Evolutionary conservation across 2,888 invertebrate species (phyloP).

Genomic region (Lasioglossum figueresi): DNA sequence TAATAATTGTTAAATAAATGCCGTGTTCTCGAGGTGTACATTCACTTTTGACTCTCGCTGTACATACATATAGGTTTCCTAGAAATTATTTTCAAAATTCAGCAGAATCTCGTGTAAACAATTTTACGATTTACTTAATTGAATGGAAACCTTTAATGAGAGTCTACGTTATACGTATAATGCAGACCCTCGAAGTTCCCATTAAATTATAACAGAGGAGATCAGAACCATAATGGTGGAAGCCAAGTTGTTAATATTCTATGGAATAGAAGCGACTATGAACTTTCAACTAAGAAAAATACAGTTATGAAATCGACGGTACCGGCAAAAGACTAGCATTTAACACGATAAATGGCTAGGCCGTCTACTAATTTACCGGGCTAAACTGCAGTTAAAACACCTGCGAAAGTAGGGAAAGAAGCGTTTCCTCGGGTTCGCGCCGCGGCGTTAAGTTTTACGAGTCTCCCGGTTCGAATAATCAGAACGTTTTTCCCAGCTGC

Average conservation of each 20-base stretch:
- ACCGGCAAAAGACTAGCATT: background rate
- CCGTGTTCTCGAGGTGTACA: no score
- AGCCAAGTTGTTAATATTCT: background rate
- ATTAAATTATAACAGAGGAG: background rate
- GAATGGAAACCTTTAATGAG: no score
- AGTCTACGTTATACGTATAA: background rate
- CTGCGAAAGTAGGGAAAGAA: background rate
- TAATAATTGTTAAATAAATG: no score
- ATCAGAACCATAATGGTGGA: background rate
- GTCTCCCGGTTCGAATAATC: conserved; percentile 2
- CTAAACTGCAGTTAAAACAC: background rate
- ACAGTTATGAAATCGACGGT: background rate
- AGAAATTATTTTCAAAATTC: no score
- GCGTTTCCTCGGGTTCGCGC: background rate
- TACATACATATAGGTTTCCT: no score
- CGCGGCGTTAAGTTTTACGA: conserved; percentile 27
- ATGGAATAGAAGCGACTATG: background rate
- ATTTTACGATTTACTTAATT: no score
- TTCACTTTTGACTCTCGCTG: no score
- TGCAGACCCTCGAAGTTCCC: background rate
- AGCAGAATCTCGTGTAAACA: no score
- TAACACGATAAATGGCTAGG: background rate
- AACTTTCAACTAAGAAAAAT: background rate
- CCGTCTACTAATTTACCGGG: background rate
- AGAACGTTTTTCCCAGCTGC: conserved; percentile 18